Evolutionary conservation across 2,113 vertebrate genomes (phyloP).

Genomic region (Riparia riparia): DNA sequence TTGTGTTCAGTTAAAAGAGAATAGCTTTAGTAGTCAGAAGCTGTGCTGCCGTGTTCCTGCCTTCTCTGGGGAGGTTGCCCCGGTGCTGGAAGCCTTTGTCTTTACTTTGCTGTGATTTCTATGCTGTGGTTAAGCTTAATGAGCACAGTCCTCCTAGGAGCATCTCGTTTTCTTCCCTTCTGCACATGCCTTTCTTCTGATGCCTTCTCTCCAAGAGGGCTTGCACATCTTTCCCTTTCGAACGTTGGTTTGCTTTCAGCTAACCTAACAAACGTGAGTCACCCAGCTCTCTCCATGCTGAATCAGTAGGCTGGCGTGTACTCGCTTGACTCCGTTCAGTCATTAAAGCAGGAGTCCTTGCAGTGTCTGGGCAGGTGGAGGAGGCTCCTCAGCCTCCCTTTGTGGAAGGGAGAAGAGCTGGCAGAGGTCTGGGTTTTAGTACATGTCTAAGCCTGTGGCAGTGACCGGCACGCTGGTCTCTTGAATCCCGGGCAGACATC

Average conservation of each 20-base stretch:
- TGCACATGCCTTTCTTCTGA: neutral
- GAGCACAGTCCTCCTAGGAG: slow-evolving; percentile 1
- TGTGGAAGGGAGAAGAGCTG: neutral
- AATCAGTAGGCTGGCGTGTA: neutral
- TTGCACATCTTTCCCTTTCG: neutral
- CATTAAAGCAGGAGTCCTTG: neutral
- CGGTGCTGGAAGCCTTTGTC: neutral
- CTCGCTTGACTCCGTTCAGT: neutral
- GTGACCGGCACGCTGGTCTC: neutral
- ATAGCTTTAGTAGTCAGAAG: neutral
- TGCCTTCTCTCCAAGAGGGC: neutral
- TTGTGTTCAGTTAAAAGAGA: slow-evolving; percentile 53
- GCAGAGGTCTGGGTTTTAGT: neutral
- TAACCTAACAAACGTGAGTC: neutral
- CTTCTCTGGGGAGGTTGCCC: neutral
- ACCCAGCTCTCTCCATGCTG: neutral
- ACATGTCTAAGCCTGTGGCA: neutral
- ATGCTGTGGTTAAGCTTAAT: neutral
- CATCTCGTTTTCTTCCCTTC: neutral
- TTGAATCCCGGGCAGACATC: neutral
- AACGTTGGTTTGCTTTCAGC: neutral
- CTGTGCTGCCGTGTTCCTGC: neutral
- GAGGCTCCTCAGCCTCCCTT: neutral
- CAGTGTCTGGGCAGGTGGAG: neutral
- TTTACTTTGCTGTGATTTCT: slow-evolving; percentile 8